phyloP scores from a whole-genome alignment of 2,797 vertebrate species.

The Pteropus rufus region DNA sequence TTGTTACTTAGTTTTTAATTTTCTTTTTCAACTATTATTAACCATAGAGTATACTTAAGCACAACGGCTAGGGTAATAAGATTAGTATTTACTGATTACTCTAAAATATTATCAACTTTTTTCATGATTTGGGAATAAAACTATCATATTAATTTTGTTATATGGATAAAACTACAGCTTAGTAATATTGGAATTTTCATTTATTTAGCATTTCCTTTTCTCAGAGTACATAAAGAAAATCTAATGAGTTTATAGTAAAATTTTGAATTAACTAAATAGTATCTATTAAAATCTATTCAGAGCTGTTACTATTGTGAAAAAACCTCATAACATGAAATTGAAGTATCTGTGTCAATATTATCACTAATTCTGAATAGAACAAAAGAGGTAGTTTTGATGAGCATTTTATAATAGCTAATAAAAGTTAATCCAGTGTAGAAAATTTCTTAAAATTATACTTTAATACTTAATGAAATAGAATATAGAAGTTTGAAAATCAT shows the following conservation, averaged over 20 bases:
- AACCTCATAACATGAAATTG: neutral
- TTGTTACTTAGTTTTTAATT: constrained; percentile 47
- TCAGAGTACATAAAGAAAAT: neutral
- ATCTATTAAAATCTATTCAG: neutral
- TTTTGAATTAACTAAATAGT: neutral
- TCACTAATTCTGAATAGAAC: neutral
- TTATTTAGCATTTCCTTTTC: neutral
- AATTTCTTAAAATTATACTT: neutral
- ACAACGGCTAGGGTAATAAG: neutral
- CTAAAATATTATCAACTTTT: constrained; percentile 21
- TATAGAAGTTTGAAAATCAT: neutral
- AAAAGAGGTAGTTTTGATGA: neutral
- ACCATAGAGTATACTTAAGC: neutral
- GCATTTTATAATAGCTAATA: neutral
- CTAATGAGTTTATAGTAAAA: neutral
- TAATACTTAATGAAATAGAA: neutral
- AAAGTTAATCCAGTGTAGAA: neutral
- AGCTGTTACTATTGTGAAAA: neutral
- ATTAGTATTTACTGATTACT: neutral
- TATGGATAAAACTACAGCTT: neutral
- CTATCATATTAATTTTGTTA: neutral
- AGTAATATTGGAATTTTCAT: neutral
- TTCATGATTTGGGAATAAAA: constrained; percentile 12
- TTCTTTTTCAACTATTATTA: constrained; percentile 43
- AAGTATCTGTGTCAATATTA: neutral